A percentile compares a stretch with the other conserved stretches of the same genome.
These are phyloP conservation scores for Geococcyx californianus DNA, from an alignment of 2,113 vertebrate genomes.

Conservation along the genomic window DNA sequence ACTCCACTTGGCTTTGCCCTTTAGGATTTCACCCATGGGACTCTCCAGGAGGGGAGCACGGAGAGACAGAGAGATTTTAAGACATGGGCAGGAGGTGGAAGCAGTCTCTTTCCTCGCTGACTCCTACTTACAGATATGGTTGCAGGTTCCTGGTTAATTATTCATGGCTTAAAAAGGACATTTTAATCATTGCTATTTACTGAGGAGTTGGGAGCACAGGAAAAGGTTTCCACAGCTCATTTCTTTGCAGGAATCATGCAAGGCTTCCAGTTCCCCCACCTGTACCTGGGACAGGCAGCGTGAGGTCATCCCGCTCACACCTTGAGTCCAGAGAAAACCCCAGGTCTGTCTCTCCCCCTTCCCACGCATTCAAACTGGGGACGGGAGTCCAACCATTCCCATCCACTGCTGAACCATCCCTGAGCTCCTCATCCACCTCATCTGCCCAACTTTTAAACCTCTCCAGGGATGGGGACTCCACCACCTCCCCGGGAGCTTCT, in stretches of 20 bases:
- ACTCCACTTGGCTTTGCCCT: neutral
- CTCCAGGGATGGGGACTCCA: too few species aligned
- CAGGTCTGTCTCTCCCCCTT: neutral
- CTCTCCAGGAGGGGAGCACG: accelerated
- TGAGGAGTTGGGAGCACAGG: neutral
- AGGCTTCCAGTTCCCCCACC: neutral
- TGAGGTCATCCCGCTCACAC: accelerated
- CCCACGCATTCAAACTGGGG: neutral
- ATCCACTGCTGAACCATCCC: too few species aligned
- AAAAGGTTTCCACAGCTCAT: accelerated
- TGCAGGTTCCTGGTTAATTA: conserved; percentile 35
- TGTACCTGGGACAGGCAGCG: neutral
- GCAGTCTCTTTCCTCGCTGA: neutral
- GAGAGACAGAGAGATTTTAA: neutral
- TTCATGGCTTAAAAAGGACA: neutral
- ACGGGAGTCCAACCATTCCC: neutral
- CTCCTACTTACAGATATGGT: neutral
- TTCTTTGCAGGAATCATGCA: neutral
- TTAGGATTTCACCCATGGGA: accelerated
- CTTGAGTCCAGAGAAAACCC: neutral
- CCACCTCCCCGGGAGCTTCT: too few species aligned
- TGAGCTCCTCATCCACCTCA: too few species aligned
- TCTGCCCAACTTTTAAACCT: too few species aligned
- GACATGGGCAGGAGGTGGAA: accelerated
- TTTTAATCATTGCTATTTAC: neutral